Evolutionary conservation across 2,888 invertebrate species (phyloP), one percentile per base, ranked within the genome.

Genomic region (Eristalinus aeneus): DNA sequence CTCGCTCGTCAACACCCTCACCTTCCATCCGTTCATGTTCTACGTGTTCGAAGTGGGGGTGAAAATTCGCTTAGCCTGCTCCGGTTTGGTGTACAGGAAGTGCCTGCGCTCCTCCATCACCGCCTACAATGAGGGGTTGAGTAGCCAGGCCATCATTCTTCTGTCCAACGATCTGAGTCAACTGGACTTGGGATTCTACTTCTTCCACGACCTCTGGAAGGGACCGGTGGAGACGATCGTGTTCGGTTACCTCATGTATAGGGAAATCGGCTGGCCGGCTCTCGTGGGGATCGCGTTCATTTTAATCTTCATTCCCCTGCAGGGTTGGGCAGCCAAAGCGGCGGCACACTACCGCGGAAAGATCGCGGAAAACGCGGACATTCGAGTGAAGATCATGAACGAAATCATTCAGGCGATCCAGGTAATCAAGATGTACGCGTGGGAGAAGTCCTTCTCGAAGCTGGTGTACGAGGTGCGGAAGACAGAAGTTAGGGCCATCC

Each of bases 121-220:
- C 2, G 97, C 98, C 0, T 93, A 98, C 68, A 96, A 96, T 3
- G 96, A 97, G 91, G 98, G 98, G 0, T 96, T 93, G 92, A 97
- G 95, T 89, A 98, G 93, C 0, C 94, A 94, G 87, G 94, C 95
- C 79, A 97, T 98, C 39, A 98, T 98, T 92, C 94, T 99, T 12
- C 93, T 99, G 72, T 98, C 98, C 1, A 99, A 98, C 91, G 99
- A 99, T 92, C 97, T 99, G 87, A 97, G 96, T 90, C 95, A 97
- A 73, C 98, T 99, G 92, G 99, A 99, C 91, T 95, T 97, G 91
- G 97, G 97, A 10, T 95, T 97, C 73, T 95, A 97, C 88, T 97
- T 98, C 91, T 93, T 98, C 6, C 98, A 98, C 92, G 98, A 97
- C 91, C 93, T 98, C 32, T 98, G 98, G 97, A 96, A 98, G 84